These are phyloP conservation scores for Mayetiola destructor DNA, from an alignment of 2,888 invertebrate species.

Conservation along the genomic window DNA sequence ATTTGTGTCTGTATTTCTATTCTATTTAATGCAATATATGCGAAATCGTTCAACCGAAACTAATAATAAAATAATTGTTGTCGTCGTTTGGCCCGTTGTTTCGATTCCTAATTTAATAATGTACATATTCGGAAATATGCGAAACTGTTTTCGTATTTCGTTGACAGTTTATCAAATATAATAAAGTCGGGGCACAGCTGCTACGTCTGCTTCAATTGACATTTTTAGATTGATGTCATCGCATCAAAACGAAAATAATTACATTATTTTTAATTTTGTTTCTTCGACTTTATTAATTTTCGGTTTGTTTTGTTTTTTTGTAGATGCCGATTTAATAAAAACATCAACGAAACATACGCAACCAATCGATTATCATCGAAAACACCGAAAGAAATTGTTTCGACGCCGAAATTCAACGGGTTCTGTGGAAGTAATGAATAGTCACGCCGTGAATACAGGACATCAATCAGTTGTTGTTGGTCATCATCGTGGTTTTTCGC, in stretches of 20 bases:
- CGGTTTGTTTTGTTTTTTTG: background rate
- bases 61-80: no score
- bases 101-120: no score
- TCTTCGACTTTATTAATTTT: background rate
- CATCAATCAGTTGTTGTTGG: conserved; percentile 33
- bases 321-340: conserved; percentile 7
- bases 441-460: conserved; percentile 34
- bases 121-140: no score
- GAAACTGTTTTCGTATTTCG: no score
- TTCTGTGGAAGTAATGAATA: conserved; percentile 31
- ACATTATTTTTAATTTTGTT: background rate
- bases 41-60: no score
- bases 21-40: no score
- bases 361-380: background rate
- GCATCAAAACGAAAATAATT: background rate
- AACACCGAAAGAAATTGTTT: background rate
- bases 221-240: background rate
- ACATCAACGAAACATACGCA: background rate
- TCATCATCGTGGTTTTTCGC: conserved; percentile 36
- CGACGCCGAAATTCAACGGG: conserved; percentile 14
- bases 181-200: no score
- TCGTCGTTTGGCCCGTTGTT: no score
- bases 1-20: no score
- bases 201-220: no score
- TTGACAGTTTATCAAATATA: no score